Evolutionary conservation across 2,888 invertebrate genomes (phyloP), one percentile per base, ranked within the genome.

Genomic region (Caenorhabditis sp.): DNA sequence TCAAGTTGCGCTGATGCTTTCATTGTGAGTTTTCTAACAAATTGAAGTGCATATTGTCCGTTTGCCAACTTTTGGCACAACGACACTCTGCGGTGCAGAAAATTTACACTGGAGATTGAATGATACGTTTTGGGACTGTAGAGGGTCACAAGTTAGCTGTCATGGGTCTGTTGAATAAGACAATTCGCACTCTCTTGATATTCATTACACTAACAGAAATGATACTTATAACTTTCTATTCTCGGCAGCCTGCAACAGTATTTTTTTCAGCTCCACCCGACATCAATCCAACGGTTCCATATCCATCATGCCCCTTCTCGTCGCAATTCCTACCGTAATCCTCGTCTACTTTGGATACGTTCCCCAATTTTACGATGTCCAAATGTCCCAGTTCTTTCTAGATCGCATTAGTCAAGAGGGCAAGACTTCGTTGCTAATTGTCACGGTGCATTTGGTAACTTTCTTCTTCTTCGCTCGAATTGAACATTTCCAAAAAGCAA

Each of bases 1-100:
- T 1, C 80, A 80, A 59, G 74, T 74, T 12, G 38, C 68, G 10
- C 41, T 70, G 6, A 54, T 80, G 38, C 35, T 80, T 4, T 38
- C 47, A 8, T 28, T 44, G 70, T 79, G 7, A 69, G 69, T 70
- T 0, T 10, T 7, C 10, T 14, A 44, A 44, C 10, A 44, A 1
- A 2, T n/a, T n/a, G n/a, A n/a, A n/a, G n/a, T n/a, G n/a, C n/a
- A n/a, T n/a, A n/a, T n/a, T n/a, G n/a, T n/a, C n/a, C n/a, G n/a
- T n/a, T n/a, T n/a, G n/a, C n/a, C n/a, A n/a, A n/a, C n/a, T n/a
- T n/a, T n/a, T n/a, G n/a, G n/a, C n/a, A n/a, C n/a, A n/a, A n/a
- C n/a, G n/a, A n/a, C n/a, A n/a, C n/a, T n/a, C n/a, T n/a, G n/a
- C n/a, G n/a, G n/a, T n/a, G n/a, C n/a, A n/a, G n/a, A n/a, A n/a